A percentile compares a stretch with the other conserved stretches of the same genome.
Evolutionary conservation across 2,113 vertebrate species (phyloP).

Genomic region (Eolophus roseicapilla): DNA sequence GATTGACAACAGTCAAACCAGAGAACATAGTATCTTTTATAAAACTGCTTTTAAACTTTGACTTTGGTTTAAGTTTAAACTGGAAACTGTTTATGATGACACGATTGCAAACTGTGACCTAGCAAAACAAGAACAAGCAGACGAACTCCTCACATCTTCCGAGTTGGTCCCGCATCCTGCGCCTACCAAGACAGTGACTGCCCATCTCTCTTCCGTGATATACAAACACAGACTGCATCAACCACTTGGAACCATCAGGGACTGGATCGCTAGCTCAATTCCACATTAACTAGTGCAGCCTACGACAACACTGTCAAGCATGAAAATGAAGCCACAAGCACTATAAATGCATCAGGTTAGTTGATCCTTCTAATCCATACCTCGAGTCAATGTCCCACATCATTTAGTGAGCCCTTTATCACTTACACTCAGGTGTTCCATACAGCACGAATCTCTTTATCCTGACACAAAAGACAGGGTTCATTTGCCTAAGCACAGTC

Average conservation of each 20-base stretch:
- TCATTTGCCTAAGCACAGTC: not conserved
- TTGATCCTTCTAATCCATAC: conserved; percentile 35
- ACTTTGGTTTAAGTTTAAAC: not conserved
- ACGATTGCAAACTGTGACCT: not conserved
- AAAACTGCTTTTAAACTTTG: not conserved
- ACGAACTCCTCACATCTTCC: not conserved
- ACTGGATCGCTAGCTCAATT: not conserved
- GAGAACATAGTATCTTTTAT: not conserved
- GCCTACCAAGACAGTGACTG: not conserved
- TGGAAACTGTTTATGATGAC: not conserved
- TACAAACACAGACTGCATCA: not conserved
- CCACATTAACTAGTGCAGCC: not conserved
- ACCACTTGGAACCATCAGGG: not conserved
- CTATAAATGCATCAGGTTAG: not conserved
- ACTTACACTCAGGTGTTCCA: not conserved
- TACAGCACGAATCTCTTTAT: not conserved
- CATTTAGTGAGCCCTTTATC: not conserved
- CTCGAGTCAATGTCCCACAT: not conserved
- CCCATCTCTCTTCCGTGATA: not conserved
- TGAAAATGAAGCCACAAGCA: not conserved
- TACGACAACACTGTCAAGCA: not conserved
- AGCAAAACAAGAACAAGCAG: not conserved
- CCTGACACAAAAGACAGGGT: not conserved
- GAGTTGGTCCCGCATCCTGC: not conserved
- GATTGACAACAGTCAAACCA: not conserved